Evolutionary conservation across 2,113 vertebrate genomes (phyloP), one percentile per base, ranked within the genome.

Genomic region (Semnopithecus entellus): DNA sequence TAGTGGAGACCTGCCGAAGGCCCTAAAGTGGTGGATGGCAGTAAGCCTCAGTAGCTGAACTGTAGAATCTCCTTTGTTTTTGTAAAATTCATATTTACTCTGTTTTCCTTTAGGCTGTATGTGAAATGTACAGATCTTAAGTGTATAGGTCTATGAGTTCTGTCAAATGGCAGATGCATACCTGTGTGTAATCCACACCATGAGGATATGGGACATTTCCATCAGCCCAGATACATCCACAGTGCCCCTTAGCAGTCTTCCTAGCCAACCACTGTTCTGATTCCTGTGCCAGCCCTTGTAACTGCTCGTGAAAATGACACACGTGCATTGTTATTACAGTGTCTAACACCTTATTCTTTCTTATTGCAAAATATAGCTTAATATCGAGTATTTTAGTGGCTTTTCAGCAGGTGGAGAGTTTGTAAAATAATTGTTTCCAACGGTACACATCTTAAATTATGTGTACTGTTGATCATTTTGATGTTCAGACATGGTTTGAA

Each of bases 261-360:
- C 68, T 48, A 43, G 11, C 43, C 45, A 88, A 27, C 76, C 9
- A 17, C 43, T 30, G 0, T 66, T 32, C 91, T 12, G 30, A 57
- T 68, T 35, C 32, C 57, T 35, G 27, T 13, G 12, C 57, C 2
- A 17, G 45, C 43, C 38, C 73, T 79, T 79, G 70, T 70, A 55
- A 18, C n/a, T 91, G 45, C 75, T 90, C 8, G 2, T 22, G 17
- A 57, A 48, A 84, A 32, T 13, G 59, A 6, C 55, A 80, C 3
- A 4, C 0, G 1, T 18, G 5, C 14, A 0, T 30, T 38, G 35
- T 70, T n/a, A 23, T 22, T 68, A 10, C 5, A 3, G 3, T 20
- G 14, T 22, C 2, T 48, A 14, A 14, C 8, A 3, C n/a, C 2
- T 38, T 80, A 23, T 55, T 81, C 66, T 52, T 73, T 32, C 68